phyloP scores from a whole-genome alignment of 2,113 vertebrate species.

The Odontophorus gujanensis region DNA sequence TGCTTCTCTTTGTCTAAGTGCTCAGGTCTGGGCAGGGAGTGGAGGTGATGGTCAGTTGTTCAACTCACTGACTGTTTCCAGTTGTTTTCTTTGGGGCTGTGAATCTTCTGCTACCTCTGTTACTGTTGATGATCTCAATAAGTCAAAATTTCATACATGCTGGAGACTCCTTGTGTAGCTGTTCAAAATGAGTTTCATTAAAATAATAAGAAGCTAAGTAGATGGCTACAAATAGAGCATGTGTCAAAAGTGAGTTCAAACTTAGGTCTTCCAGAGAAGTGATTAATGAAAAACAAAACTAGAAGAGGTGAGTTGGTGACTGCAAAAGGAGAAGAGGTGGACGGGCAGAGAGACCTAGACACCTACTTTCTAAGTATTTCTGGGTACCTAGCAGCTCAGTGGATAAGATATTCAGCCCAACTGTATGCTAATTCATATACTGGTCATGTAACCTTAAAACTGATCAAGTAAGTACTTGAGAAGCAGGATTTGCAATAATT shows the following conservation, averaged over 20 bases:
- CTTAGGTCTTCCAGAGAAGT: background rate
- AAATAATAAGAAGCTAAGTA: background rate
- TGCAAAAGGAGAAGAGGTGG: background rate
- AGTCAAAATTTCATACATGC: background rate
- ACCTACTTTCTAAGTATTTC: background rate
- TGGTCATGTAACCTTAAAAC: background rate
- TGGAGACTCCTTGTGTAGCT: background rate
- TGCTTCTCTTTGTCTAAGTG: background rate
- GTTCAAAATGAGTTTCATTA: background rate
- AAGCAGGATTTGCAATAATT: background rate
- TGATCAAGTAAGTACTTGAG: background rate
- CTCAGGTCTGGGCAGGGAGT: background rate
- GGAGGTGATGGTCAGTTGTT: background rate
- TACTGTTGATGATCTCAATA: background rate
- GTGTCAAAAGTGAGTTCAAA: background rate
- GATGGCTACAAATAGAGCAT: background rate
- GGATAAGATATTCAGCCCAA: background rate
- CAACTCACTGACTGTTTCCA: background rate
- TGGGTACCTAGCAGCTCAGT: background rate
- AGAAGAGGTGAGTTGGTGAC: background rate
- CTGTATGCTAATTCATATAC: background rate
- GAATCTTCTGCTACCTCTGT: background rate
- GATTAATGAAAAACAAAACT: background rate
- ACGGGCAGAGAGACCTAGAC: background rate
- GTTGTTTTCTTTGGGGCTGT: background rate